Base-by-base conservation (phyloP, 2,888 invertebrate species). In the Pedicia rivosa region DNA sequence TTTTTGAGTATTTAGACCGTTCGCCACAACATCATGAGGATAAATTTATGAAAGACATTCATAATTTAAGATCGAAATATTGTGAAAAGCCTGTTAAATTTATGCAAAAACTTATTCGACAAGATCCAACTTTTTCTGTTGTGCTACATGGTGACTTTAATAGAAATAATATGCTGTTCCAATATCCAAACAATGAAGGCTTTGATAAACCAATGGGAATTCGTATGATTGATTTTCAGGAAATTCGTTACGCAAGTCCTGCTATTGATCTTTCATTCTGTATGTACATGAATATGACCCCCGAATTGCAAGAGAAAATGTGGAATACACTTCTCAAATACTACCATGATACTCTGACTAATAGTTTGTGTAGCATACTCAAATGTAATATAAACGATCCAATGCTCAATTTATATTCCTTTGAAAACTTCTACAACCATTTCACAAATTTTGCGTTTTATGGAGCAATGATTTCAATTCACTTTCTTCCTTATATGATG, bases 151-250 rank as follows among this genome's bases (percentile, higher is more conserved):
- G 60, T 9, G 60, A 60, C 36, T 60, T 50, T 40, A 60, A 59
- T 47, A 51, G 61, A 4, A 60, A 61, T 44, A 60, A 60, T 46
- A 57, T 61, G 3, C 43, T 60, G 22, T 60, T 59, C 37, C 50
- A 50, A 20, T 53, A 56, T 41, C 12, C 32, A 1, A 17, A 16
- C 6, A 17, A 35, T 3, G 37, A 40, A 12, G 42, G 33, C 5
- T 37, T 28, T 36, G 42, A 39, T 16, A 22, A 43, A 36, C 45
- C 47, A 2, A 48, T 47, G 15, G 45, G 46, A 43, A 46, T 53
- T 3, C 52, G 51, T 44, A 49, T 59, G 52, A 55, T 60, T 40
- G 60, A 60, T 43, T 60, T 58, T 45, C 59, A 59, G 49, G 56
- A 57, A 47, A 20, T 56, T n/a, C 55, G 61, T 12, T 58, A 47